A percentile compares a stretch with the other conserved stretches of the same genome.
Conservation (phyloP, 2,888 invertebrate genomes). For the Oscheius sp. region DNA sequence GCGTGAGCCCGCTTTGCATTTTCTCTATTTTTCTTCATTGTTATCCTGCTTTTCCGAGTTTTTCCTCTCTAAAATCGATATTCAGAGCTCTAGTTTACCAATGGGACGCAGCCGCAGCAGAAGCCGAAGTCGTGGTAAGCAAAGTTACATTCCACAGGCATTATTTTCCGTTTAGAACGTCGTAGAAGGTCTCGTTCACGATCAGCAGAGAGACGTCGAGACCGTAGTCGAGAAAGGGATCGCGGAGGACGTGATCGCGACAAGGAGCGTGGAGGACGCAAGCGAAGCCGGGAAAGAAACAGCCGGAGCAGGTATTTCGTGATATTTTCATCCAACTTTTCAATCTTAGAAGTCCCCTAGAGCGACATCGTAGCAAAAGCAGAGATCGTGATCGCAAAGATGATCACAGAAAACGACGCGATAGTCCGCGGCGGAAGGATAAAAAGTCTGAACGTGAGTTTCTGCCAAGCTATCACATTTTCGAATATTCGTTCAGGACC, state of each 20-base stretch:
- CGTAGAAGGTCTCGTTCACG: constrained; percentile 47
- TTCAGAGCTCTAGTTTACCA: background rate
- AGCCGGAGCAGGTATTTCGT: constrained; percentile 31
- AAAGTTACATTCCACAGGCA: background rate
- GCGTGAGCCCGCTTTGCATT: background rate
- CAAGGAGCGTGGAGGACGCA: constrained; percentile 30
- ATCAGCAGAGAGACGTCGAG: constrained; percentile 32
- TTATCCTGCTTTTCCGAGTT: background rate
- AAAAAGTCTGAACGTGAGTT: constrained; percentile 22
- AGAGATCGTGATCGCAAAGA: constrained; percentile 45
- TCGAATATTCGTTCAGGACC: constrained; percentile 26
- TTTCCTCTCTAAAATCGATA: background rate
- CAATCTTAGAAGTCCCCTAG: constrained; percentile 45
- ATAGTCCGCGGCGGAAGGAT: constrained; percentile 31
- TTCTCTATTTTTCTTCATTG: background rate
- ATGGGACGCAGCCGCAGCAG: constrained; percentile 56
- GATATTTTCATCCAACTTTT: background rate
- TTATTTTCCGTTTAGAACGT: constrained; percentile 31
- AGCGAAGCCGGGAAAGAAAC: constrained; percentile 40
- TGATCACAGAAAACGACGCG: constrained; percentile 33
- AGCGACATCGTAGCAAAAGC: constrained; percentile 44
- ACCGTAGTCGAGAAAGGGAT: constrained; percentile 30
- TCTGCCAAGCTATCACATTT: background rate
- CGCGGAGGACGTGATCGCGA: constrained; percentile 33
- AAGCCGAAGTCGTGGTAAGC: constrained; percentile 41